A percentile compares a stretch with the other conserved stretches of the same genome.
These are phyloP conservation scores for Brachypodius melanocephalos DNA, from an alignment of 2,113 vertebrate species.

Conservation along the genomic window DNA sequence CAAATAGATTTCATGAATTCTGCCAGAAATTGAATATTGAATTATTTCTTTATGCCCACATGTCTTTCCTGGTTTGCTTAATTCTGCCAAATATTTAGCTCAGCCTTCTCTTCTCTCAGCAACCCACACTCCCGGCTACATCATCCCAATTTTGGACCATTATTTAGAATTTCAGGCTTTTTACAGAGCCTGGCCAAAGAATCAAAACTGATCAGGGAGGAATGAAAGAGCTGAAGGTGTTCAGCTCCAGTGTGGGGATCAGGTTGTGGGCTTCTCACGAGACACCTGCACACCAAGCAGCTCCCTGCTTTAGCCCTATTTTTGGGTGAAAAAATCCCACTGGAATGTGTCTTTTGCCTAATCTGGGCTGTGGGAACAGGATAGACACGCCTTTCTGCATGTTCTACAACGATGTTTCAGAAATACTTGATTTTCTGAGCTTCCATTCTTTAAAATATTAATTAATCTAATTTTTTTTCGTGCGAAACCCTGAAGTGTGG, in stretches of 20 bases:
- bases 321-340: neutral
- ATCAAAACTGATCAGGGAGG: neutral
- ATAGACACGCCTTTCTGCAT: accelerated
- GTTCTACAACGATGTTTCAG: neutral
- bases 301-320: neutral
- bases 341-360: neutral
- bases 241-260: neutral
- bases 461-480: neutral
- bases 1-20: constrained; percentile 33
- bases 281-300: neutral
- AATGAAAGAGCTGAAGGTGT: neutral
- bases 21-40: constrained; percentile 58
- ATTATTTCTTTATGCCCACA: constrained; percentile 57
- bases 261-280: accelerated
- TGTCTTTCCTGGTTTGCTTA: constrained; percentile 50
- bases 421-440: neutral
- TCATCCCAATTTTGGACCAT: constrained; percentile 29
- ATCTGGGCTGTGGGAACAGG: neutral
- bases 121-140: constrained; percentile 1
- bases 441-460: neutral
- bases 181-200: neutral
- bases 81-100: constrained; percentile 68
- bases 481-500: accelerated
- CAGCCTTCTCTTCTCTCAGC: constrained; percentile 38
- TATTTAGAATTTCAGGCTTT: constrained; percentile 9